Evolutionary conservation across 1,140 invertebrate species (phyloP).

Genomic region (Drosophila dunni): DNA sequence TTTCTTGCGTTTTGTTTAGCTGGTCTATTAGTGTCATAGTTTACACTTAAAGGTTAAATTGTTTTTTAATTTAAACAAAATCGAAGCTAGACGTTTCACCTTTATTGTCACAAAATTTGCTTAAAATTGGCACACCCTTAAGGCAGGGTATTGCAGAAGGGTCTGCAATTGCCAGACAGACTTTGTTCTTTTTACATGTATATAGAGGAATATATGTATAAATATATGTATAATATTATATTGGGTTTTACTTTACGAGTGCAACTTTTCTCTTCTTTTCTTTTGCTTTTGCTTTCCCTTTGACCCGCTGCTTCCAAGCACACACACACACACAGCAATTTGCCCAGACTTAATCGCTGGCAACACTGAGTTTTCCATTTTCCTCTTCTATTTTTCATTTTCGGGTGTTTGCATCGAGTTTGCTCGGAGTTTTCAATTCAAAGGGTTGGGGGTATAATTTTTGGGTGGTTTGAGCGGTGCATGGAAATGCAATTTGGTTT

Average conservation of each 20-base stretch:
- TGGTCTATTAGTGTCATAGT: too few relatives aligned
- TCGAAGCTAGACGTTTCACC: too few relatives aligned
- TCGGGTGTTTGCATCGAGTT: background rate
- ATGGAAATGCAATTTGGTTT: constrained; percentile 26
- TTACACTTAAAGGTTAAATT: too few relatives aligned
- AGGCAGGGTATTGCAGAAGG: constrained; percentile 13
- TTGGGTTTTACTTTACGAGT: constrained; percentile 41
- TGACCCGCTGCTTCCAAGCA: background rate
- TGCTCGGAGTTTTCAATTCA: background rate
- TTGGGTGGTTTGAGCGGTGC: background rate
- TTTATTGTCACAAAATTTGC: too few relatives aligned
- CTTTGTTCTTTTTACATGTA: constrained; percentile 59
- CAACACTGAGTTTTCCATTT: constrained; percentile 2
- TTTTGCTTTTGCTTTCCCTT: constrained; percentile 9
- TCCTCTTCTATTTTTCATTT: background rate
- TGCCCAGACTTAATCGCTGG: constrained; percentile 38
- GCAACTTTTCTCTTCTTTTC: constrained; percentile 31
- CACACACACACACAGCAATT: constrained; percentile 42
- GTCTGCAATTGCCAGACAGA: constrained; percentile 49
- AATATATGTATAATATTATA: constrained; percentile 53
- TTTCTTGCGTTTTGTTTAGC: too few relatives aligned
- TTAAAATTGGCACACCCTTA: background rate
- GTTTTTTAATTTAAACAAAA: too few relatives aligned
- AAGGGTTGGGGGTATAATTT: background rate
- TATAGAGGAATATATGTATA: constrained; percentile 12